Conservation (phyloP, 2,888 invertebrate genomes). For the Pollenia labialis region DNA sequence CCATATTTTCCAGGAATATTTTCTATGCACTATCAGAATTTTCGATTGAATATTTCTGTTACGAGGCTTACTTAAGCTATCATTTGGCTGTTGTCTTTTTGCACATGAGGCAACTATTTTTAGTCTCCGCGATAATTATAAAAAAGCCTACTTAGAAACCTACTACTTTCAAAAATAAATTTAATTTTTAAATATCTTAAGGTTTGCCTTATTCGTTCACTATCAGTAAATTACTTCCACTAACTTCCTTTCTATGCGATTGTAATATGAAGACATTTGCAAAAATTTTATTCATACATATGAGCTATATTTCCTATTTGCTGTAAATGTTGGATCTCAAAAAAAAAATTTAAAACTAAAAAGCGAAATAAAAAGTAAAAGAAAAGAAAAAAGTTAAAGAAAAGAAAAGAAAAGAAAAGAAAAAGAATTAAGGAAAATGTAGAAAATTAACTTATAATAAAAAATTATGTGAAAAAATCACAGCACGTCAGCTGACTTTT, state of each 20-base stretch:
- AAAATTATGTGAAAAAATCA: slow-evolving; percentile 76
- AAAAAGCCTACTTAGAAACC: no score
- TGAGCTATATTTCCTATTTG: slow-evolving; percentile 18
- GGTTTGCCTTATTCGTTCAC: not conserved
- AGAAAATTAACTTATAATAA: slow-evolving; percentile 74
- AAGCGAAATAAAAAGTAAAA: slow-evolving; percentile 6
- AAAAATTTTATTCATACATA: slow-evolving; percentile 21
- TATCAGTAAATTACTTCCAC: not conserved
- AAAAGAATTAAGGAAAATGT: slow-evolving; percentile 32
- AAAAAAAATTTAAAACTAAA: not conserved
- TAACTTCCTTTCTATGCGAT: not conserved
- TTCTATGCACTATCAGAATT: no score
- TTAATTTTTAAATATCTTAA: not conserved
- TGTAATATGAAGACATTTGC: not conserved
- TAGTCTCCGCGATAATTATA: no score
- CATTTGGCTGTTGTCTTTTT: no score
- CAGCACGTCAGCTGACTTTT: slow-evolving; percentile 75
- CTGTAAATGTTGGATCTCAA: slow-evolving; percentile 9
- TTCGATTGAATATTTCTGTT: no score
- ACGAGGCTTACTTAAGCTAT: no score
- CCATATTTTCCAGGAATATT: no score
- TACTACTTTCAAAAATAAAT: no score
- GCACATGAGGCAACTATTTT: no score
- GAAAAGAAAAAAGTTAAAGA: not conserved
- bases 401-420: not conserved